Evolutionary conservation across 2,888 invertebrate genomes (phyloP).

Genomic region (Cephus runcator): DNA sequence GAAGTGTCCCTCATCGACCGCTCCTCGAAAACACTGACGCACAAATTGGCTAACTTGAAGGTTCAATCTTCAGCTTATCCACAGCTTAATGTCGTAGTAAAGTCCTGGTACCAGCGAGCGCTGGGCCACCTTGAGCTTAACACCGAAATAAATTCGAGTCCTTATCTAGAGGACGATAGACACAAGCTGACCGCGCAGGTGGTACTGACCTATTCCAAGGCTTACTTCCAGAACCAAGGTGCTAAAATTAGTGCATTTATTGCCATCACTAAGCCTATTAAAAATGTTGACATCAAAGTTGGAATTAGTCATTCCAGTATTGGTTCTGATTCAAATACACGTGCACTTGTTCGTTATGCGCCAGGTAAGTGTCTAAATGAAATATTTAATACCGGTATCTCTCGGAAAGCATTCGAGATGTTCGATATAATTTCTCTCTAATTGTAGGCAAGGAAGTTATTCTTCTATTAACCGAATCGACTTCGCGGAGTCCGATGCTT

Average conservation of each 20-base stretch:
- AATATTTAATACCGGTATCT: neutral
- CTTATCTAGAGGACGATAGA: constrained; percentile 68
- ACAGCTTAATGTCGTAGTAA: constrained; percentile 63
- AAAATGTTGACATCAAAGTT: constrained; percentile 75
- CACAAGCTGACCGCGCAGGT: constrained; percentile 73
- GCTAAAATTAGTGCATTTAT: constrained; percentile 73
- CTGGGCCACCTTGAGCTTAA: constrained; percentile 78
- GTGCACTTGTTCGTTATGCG: constrained; percentile 69
- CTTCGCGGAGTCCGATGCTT: constrained; percentile 75
- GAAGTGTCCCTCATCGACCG: constrained; percentile 69
- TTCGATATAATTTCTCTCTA: neutral
- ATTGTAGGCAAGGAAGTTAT: constrained; percentile 69
- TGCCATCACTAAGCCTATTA: constrained; percentile 73
- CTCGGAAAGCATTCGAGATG: neutral
- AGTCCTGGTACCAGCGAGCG: constrained; percentile 70
- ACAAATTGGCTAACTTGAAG: constrained; percentile 74
- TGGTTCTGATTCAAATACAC: constrained; percentile 69
- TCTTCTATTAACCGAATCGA: constrained; percentile 69
- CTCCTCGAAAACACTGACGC: constrained; percentile 69
- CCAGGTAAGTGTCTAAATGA: constrained; percentile 58
- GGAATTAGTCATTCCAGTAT: constrained; percentile 68
- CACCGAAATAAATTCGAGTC: constrained; percentile 77
- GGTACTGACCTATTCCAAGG: constrained; percentile 72
- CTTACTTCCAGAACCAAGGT: constrained; percentile 69
- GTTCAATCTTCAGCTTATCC: constrained; percentile 83